Evolutionary conservation across 2,888 invertebrate species (phyloP).

Genomic region (Ecliptopera silaceata): DNA sequence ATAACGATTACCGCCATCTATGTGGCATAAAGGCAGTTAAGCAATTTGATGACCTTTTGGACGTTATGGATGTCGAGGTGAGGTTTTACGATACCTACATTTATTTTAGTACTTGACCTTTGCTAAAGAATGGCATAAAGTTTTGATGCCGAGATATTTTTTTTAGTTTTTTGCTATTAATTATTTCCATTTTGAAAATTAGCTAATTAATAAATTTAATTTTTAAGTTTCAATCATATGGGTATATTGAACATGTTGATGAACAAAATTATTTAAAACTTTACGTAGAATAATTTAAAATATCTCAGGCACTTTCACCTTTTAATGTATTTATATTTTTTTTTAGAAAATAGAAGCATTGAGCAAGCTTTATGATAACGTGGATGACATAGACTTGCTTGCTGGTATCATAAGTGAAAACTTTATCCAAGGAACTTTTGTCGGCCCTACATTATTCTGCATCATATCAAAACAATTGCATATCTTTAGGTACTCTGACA

Average conservation of each 20-base stretch:
- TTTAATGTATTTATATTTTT: background rate
- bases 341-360: slow-evolving; percentile 63
- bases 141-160: too few relatives aligned
- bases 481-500: slow-evolving; percentile 56
- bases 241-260: too few relatives aligned
- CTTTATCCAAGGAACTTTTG: slow-evolving; percentile 50
- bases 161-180: too few relatives aligned
- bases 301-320: too few relatives aligned
- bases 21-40: slow-evolving; percentile 59
- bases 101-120: background rate
- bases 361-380: slow-evolving; percentile 52
- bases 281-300: too few relatives aligned
- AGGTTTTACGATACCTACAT: slow-evolving; percentile 15
- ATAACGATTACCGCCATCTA: slow-evolving; percentile 62
- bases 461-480: slow-evolving; percentile 63
- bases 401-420: slow-evolving; percentile 65
- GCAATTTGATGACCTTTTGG: slow-evolving; percentile 59
- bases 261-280: too few relatives aligned
- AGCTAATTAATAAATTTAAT: too few relatives aligned
- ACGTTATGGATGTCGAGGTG: slow-evolving; percentile 66
- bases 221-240: too few relatives aligned
- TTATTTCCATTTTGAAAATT: too few relatives aligned
- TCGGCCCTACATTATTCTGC: slow-evolving; percentile 64
- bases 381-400: slow-evolving; percentile 63
- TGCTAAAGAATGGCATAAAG: too few relatives aligned